These are phyloP conservation scores for Felis chaus DNA, from an alignment of 2,113 vertebrate genomes.

Conservation along the genomic window DNA sequence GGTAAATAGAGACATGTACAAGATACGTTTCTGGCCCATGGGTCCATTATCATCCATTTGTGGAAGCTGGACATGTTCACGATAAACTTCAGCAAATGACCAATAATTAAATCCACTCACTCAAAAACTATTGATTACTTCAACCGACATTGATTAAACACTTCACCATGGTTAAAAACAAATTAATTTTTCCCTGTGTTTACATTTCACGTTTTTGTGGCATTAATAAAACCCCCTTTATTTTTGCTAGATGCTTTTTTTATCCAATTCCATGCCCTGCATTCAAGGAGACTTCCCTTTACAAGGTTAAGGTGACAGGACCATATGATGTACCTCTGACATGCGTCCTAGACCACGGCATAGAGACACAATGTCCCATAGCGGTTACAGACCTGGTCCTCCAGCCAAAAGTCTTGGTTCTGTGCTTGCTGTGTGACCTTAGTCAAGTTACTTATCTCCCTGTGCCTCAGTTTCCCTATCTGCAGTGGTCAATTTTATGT, in stretches of 20 bases:
- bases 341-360: not conserved
- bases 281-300: not conserved
- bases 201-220: not conserved
- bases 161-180: not conserved
- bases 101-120: not conserved
- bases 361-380: not conserved
- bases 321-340: not conserved
- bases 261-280: not conserved
- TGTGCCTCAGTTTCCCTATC: not conserved
- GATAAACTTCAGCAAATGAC: not conserved
- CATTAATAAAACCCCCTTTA: not conserved
- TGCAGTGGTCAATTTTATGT: not conserved
- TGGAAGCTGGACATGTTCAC: not conserved
- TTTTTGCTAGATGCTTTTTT: not conserved
- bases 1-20: not conserved
- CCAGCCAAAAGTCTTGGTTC: not conserved
- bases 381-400: accelerated
- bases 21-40: not conserved
- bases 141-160: not conserved
- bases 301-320: not conserved
- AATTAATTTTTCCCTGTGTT: not conserved
- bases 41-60: not conserved
- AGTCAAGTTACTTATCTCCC: not conserved
- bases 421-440: not conserved
- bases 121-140: slow-evolving; percentile 16